Conservation (phyloP, 2,888 invertebrate species). For the Drosophila paranaensis region DNA sequence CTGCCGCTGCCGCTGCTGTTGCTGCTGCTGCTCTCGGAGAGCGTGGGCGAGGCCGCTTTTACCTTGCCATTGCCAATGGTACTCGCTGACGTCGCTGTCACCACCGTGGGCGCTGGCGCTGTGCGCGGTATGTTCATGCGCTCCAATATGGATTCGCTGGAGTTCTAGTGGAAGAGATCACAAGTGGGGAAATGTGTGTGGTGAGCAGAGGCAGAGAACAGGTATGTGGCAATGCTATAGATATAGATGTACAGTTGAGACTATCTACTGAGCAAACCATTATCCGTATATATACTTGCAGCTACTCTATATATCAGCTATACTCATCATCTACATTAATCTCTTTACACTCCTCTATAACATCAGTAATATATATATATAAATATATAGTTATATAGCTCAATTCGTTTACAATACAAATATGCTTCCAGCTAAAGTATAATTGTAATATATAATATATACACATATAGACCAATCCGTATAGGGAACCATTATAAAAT, state of each 20-base stretch:
- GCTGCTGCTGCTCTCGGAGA: slow-evolving; percentile 81
- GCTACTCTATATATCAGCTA: too few relatives aligned
- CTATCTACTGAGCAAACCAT: too few relatives aligned
- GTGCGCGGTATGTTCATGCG: slow-evolving; percentile 79
- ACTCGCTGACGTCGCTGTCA: background rate
- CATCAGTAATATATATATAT: too few relatives aligned
- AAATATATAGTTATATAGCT: too few relatives aligned
- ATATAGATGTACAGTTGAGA: background rate
- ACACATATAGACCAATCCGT: too few relatives aligned
- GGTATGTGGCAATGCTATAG: background rate
- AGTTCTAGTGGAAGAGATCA: slow-evolving; percentile 84
- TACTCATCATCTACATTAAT: too few relatives aligned
- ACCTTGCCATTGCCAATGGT: slow-evolving; percentile 57
- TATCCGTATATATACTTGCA: too few relatives aligned
- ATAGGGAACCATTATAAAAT: too few relatives aligned
- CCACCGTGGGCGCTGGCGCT: slow-evolving; percentile 44
- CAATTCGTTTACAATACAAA: too few relatives aligned
- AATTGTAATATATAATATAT: too few relatives aligned
- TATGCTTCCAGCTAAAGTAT: too few relatives aligned
- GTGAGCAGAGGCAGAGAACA: background rate
- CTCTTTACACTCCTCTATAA: too few relatives aligned
- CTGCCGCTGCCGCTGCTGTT: slow-evolving; percentile 79
- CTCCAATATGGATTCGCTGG: slow-evolving; percentile 87
- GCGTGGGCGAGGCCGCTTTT: slow-evolving; percentile 80
- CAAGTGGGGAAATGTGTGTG: background rate